Evolutionary conservation across 2,113 vertebrate genomes (phyloP).

Genomic region (Amphiprion percula): DNA sequence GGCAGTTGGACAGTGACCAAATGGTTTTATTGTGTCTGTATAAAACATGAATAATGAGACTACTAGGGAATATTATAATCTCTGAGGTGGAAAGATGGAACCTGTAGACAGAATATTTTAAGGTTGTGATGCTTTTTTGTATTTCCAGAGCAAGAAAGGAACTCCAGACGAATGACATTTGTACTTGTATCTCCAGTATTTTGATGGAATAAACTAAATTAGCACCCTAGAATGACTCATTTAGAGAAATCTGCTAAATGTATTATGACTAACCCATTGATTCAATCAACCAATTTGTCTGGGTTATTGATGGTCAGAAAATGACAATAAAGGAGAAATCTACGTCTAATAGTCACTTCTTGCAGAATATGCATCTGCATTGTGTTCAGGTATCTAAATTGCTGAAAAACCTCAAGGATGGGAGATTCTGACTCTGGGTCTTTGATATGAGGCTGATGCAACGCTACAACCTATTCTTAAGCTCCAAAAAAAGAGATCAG

Average conservation of each 20-base stretch:
- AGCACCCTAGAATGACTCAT: neutral
- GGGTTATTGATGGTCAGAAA: too few species aligned
- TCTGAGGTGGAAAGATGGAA: too few species aligned
- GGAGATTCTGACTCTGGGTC: neutral
- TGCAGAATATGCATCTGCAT: neutral
- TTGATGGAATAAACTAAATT: neutral
- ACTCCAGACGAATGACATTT: neutral
- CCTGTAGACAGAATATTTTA: too few species aligned
- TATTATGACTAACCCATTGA: neutral
- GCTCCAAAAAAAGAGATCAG: slow-evolving; percentile 46
- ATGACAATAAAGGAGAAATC: neutral
- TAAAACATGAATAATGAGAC: slow-evolving; percentile 16
- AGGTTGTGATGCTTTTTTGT: neutral
- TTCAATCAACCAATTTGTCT: neutral
- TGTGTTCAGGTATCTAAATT: slow-evolving; percentile 3
- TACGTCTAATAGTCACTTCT: neutral
- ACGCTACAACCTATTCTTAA: slow-evolving; percentile 46
- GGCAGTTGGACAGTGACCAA: slow-evolving; percentile 24
- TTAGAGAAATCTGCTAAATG: neutral
- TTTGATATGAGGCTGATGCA: slow-evolving; percentile 58
- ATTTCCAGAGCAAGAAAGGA: neutral
- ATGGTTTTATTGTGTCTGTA: slow-evolving; percentile 11
- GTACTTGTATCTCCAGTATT: neutral
- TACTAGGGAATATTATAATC: neutral
- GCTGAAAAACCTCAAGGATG: slow-evolving; percentile 13